Evolutionary conservation across 2,888 invertebrate genomes (phyloP).

Genomic region (Drosophila paramelanica): DNA sequence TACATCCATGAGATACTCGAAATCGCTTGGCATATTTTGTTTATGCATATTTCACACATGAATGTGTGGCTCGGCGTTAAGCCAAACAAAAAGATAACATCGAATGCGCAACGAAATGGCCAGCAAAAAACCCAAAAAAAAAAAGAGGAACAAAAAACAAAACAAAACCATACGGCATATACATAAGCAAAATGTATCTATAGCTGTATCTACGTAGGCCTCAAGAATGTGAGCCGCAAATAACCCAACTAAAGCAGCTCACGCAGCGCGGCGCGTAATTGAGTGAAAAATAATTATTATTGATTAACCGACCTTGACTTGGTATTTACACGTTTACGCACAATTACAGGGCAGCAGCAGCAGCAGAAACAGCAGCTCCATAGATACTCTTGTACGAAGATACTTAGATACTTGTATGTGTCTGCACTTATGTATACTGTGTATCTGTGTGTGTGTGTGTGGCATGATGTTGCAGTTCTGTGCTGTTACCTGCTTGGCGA

Average conservation of each 20-base stretch:
- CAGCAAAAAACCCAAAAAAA: slow-evolving; percentile 25
- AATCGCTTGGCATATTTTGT: slow-evolving; percentile 65
- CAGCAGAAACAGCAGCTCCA: slow-evolving; percentile 21
- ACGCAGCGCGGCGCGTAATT: slow-evolving; percentile 62
- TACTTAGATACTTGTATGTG: slow-evolving; percentile 16
- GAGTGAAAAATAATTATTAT: slow-evolving; percentile 82
- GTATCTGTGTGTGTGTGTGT: slow-evolving; percentile 32
- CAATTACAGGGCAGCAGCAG: slow-evolving; percentile 60
- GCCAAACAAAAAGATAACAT: slow-evolving; percentile 62
- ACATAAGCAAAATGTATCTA: slow-evolving; percentile 7
- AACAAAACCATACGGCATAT: slow-evolving; percentile 23
- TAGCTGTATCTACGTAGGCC: slow-evolving; percentile 11
- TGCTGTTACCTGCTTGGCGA: slow-evolving; percentile 33
- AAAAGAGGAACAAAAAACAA: slow-evolving; percentile 1
- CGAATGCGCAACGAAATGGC: slow-evolving; percentile 20
- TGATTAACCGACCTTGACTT: slow-evolving; percentile 82
- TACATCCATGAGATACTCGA: slow-evolving; percentile 67
- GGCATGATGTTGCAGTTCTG: slow-evolving; percentile 44
- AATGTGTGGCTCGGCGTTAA: slow-evolving; percentile 45
- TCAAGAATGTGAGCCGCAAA: slow-evolving; percentile 46
- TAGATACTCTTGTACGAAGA: slow-evolving; percentile 28
- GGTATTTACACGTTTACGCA: slow-evolving; percentile 80
- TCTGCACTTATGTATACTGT: slow-evolving; percentile 48
- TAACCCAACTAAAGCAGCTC: slow-evolving; percentile 25
- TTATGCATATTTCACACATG: slow-evolving; percentile 78